Base-by-base conservation (phyloP, 2,888 invertebrate species). In the Campoplex capitator region DNA sequence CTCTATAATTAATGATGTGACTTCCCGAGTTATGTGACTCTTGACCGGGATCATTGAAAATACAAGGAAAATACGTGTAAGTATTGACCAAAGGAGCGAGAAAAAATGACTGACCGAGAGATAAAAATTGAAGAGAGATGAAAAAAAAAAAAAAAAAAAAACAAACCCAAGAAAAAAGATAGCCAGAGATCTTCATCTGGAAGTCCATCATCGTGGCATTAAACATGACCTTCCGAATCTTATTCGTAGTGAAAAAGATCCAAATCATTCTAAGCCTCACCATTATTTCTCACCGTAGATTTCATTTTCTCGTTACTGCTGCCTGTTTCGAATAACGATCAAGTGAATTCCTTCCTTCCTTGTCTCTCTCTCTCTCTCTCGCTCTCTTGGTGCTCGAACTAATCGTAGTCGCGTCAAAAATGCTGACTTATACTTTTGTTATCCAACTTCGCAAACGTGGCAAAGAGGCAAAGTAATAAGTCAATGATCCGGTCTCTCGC, bases 1-100 rank as follows among this genome's bases (percentile, higher is more conserved):
- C 79, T 84, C 48, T 70, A 65, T 87, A 81, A 86, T 84, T 87
- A 83, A 87, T 81, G 86, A 81, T 65, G 77, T 70, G 84, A 87
- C 84, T 84, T 81, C 75, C 78, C 78, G 71, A 76, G 76, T 76
- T 56, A 71, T 83, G 76, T n/a, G 28, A 67, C 42, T 81, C 56
- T 32, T 28, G 48, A 56, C 23, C 42, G 23, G 28, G 56, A 75
- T 75, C 28, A 38, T 18, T n/a, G 67, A 54, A 80, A 56, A 45
- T 42, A 75, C 16, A 75, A 54, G 75, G 35, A 77, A 58, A 42
- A 65, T 65, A 71, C 23, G 54, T 23, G 18, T n/a, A 23, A 18
- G 38, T 28, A 76, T 23, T 45, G 71, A 71, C 54, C 28, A 13
- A 51, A n/a, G n/a, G 13, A 38, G 7, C 18, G 32, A 65, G 42